Percentiles rank a stretch among this genome's conserved stretches.
phyloP scores from a whole-genome alignment of 2,888 invertebrate genomes.

The Calephelis perditalis region DNA sequence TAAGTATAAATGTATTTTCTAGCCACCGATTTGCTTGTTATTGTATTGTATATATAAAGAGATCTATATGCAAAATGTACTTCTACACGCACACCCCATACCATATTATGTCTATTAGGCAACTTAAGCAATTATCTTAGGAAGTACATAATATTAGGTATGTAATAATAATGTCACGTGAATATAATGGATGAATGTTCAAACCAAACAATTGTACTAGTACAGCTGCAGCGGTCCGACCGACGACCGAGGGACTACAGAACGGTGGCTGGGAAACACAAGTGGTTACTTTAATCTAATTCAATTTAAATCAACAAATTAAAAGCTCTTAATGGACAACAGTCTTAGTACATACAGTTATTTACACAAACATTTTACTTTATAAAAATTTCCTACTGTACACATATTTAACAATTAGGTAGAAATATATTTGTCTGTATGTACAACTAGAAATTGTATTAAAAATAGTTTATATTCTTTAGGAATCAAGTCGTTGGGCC shows the following conservation, averaged over 20 bases:
- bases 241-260: neutral
- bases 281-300: conserved; percentile 46
- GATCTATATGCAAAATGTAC: conserved; percentile 12
- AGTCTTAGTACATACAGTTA: conserved; percentile 75
- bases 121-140: neutral
- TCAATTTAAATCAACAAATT: conserved; percentile 67
- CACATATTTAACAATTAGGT: conserved; percentile 64
- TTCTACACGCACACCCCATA: neutral
- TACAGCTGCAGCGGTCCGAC: too few relatives aligned
- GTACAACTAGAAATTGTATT: conserved; percentile 71
- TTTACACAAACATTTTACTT: conserved; percentile 67
- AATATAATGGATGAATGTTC: too few relatives aligned
- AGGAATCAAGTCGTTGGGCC: conserved; percentile 53
- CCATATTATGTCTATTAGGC: conserved; percentile 1
- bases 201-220: too few relatives aligned
- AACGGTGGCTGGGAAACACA: conserved; percentile 75
- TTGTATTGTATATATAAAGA: conserved; percentile 15
- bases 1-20: conserved; percentile 63
- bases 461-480: conserved; percentile 69
- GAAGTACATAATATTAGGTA: too few relatives aligned
- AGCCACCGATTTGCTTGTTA: conserved; percentile 57
- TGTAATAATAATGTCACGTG: too few relatives aligned
- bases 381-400: conserved; percentile 75
- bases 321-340: conserved; percentile 76
- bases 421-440: conserved; percentile 73